These are phyloP conservation scores for Aulostomus chinensis DNA, from an alignment of 2,797 vertebrate genomes.

Conservation along the genomic window DNA sequence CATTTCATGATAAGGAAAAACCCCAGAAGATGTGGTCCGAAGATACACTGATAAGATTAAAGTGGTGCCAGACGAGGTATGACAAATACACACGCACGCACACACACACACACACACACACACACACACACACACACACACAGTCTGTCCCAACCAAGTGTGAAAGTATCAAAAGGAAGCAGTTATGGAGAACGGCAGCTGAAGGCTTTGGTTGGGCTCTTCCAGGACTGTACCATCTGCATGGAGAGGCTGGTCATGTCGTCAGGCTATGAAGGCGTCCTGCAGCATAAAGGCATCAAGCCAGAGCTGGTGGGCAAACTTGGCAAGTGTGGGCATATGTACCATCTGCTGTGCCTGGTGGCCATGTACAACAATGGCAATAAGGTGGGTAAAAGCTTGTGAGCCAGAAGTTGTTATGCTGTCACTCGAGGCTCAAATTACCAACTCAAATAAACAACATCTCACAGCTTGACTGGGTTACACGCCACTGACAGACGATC, in stretches of 20 bases:
- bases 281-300: conserved; percentile 88
- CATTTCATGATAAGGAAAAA: conserved; percentile 82
- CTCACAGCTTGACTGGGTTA: conserved; percentile 26
- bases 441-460: conserved; percentile 13
- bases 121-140: not conserved
- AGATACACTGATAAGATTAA: conserved; percentile 95
- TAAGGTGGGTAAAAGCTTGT: conserved; percentile 83
- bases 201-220: conserved; percentile 41
- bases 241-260: conserved; percentile 93
- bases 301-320: conserved; percentile 93
- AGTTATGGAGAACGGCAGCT: conserved; percentile 31
- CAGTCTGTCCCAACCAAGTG: conserved; percentile 27
- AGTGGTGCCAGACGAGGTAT: conserved; percentile 91
- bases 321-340: conserved; percentile 95
- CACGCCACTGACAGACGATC: conserved; percentile 21
- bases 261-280: conserved; percentile 92
- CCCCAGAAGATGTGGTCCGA: conserved; percentile 92
- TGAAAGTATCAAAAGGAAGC: conserved; percentile 31
- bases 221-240: conserved; percentile 97
- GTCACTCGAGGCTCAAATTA: conserved; percentile 52
- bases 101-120: not conserved
- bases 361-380: conserved; percentile 99
- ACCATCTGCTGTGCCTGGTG: conserved; percentile 95
- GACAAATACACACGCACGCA: conserved; percentile 12
- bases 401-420: conserved; percentile 59